A percentile compares a stretch with the other conserved stretches of the same genome.
Conservation (phyloP, 2,113 vertebrate genomes). For the Platichthys flesus region DNA sequence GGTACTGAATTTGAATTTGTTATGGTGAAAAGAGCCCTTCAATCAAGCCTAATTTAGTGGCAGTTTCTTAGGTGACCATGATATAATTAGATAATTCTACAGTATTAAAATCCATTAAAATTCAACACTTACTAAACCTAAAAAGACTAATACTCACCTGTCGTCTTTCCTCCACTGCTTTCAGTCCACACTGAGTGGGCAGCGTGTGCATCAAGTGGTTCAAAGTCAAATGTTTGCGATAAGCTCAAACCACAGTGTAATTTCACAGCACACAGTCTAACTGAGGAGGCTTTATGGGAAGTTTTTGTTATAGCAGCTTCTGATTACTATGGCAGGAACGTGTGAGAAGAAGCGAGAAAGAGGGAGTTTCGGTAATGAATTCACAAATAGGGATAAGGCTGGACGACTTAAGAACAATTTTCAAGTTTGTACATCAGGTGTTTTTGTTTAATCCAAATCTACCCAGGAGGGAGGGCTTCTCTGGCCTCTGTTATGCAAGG, state of each 20-base stretch:
- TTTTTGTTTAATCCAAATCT: conserved; percentile 3
- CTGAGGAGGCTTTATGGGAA: conserved; percentile 16
- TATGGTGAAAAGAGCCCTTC: conserved; percentile 7
- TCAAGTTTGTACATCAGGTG: not conserved
- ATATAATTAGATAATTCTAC: conserved; percentile 28
- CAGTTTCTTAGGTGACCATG: conserved; percentile 10
- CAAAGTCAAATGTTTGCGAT: not conserved
- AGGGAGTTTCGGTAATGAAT: conserved; percentile 7
- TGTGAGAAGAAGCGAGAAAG: conserved; percentile 7
- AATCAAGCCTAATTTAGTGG: conserved; percentile 37
- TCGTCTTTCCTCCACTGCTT: conserved; percentile 12
- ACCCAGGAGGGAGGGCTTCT: conserved; percentile 34
- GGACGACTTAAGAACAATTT: not conserved
- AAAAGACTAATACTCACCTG: conserved; percentile 25
- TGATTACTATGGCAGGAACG: conserved; percentile 24
- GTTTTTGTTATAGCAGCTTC: conserved; percentile 37
- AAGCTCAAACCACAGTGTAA: conserved; percentile 21
- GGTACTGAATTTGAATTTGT: conserved; percentile 9
- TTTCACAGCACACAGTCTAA: conserved; percentile 47
- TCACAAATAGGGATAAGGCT: conserved; percentile 5
- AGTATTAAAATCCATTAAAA: conserved; percentile 67
- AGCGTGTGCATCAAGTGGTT: conserved; percentile 21
- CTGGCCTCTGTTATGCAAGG: not conserved
- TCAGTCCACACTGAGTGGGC: conserved; percentile 14
- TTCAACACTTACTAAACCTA: conserved; percentile 38